Evolutionary conservation across 2,113 vertebrate species (phyloP).

Genomic region (Oxygymnocypris stewartii): DNA sequence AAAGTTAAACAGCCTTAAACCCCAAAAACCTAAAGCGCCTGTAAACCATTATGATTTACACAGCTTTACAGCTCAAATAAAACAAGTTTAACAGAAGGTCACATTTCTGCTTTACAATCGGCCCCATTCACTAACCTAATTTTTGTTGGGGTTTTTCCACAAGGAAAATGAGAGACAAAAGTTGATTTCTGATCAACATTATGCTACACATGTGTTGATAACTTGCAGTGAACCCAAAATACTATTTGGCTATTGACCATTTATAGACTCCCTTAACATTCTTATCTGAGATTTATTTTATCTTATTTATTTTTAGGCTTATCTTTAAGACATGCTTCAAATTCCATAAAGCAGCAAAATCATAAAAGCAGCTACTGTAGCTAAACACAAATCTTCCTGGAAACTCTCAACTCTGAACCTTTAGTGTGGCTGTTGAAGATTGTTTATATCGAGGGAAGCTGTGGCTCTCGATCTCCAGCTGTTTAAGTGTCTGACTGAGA

Average conservation of each 20-base stretch:
- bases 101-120: background rate
- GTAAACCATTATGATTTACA: no score
- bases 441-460: constrained; percentile 14
- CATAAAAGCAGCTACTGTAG: constrained; percentile 35
- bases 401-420: constrained; percentile 26
- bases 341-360: constrained; percentile 38
- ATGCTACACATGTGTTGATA: background rate
- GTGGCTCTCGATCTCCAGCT: constrained; percentile 38
- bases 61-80: background rate
- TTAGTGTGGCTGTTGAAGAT: constrained; percentile 5
- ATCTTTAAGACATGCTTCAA: constrained; percentile 37
- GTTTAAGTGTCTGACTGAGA: constrained; percentile 49
- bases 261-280: constrained; percentile 44
- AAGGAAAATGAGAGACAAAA: background rate
- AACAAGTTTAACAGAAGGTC: background rate
- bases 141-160: background rate
- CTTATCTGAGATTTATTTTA: constrained; percentile 28
- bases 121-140: background rate
- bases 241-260: background rate
- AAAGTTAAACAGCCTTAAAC: no score
- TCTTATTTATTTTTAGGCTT: constrained; percentile 23
- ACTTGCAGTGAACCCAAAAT: background rate
- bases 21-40: no score
- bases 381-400: constrained; percentile 38
- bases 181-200: background rate